Evolutionary conservation across 35 echinoderm and acorn worm species (phyloP).

Genomic region (Chiridota heheva): DNA sequence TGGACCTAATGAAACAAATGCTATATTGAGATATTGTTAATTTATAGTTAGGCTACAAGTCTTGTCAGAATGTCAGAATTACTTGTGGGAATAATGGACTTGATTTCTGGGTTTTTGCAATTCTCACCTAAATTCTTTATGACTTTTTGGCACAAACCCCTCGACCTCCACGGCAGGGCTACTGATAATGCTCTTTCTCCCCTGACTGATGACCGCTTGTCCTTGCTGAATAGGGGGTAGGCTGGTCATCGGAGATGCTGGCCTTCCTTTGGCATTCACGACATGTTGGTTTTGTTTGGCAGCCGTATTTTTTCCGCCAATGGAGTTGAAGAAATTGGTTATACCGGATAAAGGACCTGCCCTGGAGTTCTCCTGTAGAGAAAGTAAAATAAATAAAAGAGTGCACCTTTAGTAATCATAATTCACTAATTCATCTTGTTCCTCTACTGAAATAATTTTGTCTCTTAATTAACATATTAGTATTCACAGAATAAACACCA

Average conservation of each 20-base stretch:
- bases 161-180: not conserved
- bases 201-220: conserved; percentile 65
- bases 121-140: conserved; percentile 81
- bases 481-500: too few species aligned
- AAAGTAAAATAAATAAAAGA: too few species aligned
- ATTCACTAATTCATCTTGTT: too few species aligned
- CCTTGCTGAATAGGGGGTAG: conserved; percentile 72
- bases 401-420: too few species aligned
- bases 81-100: not conserved
- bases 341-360: too few species aligned
- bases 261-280: conserved; percentile 8
- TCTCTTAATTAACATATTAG: too few species aligned
- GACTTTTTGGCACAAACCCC: conserved; percentile 54
- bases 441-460: too few species aligned
- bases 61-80: not conserved
- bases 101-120: not conserved
- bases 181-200: conserved; percentile 2
- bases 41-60: too few species aligned
- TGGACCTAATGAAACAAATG: too few species aligned
- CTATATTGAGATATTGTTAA: too few species aligned
- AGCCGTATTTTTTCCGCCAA: conserved; percentile 57
- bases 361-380: too few species aligned
- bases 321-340: conserved; percentile 73
- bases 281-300: conserved; percentile 27
- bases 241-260: not conserved